phyloP scores from a whole-genome alignment of 2,797 vertebrate genomes.

The Manis javanica region DNA sequence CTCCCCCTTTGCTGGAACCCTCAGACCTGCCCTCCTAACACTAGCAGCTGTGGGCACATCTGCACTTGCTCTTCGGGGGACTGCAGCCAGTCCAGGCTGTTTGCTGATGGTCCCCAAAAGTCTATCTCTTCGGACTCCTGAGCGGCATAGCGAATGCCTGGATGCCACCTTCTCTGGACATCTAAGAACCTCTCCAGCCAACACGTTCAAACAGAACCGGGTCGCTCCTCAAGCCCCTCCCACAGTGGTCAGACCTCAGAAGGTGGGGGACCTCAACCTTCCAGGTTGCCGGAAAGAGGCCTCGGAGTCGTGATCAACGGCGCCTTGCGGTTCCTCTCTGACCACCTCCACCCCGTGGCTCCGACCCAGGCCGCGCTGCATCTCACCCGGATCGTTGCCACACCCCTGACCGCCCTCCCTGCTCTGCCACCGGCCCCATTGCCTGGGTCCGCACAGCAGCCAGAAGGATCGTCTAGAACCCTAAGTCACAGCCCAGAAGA shows the following conservation, averaged over 20 bases:
- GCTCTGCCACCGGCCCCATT: not conserved
- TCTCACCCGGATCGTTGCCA: not conserved
- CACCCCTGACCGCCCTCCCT: not conserved
- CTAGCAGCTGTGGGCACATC: rapidly evolving
- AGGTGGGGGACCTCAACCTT: not conserved
- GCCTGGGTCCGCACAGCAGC: not conserved
- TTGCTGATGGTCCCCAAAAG: too few relatives aligned
- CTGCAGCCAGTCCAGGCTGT: not conserved
- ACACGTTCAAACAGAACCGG: not conserved
- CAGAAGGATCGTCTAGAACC: not conserved
- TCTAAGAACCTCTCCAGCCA: not conserved
- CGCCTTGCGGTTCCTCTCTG: not conserved
- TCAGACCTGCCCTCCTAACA: not conserved
- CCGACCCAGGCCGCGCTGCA: rapidly evolving
- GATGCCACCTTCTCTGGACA: not conserved
- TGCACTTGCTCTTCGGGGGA: rapidly evolving
- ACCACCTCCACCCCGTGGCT: not conserved
- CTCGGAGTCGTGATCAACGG: too few relatives aligned
- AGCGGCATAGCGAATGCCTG: not conserved
- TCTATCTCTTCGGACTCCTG: not conserved
- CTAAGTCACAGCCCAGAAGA: not conserved
- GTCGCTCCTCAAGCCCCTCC: not conserved
- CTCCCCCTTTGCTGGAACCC: not conserved
- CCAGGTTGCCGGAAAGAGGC: not conserved
- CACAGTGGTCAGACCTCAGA: not conserved